Percentiles rank a stretch among this genome's conserved stretches.
phyloP scores from a whole-genome alignment of 2,888 invertebrate genomes.

The Mimumesa dahlbomi region DNA sequence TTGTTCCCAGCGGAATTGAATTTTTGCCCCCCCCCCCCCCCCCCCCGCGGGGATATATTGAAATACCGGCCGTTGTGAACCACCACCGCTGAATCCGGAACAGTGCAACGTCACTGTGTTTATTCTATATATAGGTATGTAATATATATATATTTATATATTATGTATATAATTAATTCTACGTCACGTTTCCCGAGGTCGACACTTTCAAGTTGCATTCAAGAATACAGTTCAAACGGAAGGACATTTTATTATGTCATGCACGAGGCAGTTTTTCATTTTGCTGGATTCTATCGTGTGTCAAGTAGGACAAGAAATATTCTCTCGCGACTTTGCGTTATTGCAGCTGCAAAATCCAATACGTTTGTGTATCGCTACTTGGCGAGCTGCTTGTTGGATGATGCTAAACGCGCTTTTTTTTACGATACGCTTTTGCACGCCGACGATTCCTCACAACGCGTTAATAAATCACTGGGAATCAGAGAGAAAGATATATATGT shows the following conservation, averaged over 20 bases:
- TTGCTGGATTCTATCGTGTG: constrained; percentile 38
- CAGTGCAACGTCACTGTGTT: no score
- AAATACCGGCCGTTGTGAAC: no score
- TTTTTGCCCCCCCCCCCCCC: no score
- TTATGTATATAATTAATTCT: neutral
- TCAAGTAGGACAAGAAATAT: constrained; percentile 43
- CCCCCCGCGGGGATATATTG: no score
- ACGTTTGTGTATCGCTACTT: constrained; percentile 40
- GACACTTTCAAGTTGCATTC: neutral
- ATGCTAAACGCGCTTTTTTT: constrained; percentile 23
- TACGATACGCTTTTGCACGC: no score
- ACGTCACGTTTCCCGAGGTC: neutral
- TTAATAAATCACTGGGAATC: constrained; percentile 40
- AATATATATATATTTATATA: neutral
- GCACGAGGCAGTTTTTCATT: constrained; percentile 35
- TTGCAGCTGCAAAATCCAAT: constrained; percentile 47
- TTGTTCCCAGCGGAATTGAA: no score
- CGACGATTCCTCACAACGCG: no score
- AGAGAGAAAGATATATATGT: neutral
- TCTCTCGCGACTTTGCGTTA: constrained; percentile 45
- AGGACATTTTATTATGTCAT: constrained; percentile 19
- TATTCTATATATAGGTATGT: no score
- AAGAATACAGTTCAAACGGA: constrained; percentile 4
- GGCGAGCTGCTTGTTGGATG: constrained; percentile 30
- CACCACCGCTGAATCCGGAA: no score